Evolutionary conservation across 2,797 vertebrate genomes (phyloP).

Genomic region (Pipistrellus pygmaeus): DNA sequence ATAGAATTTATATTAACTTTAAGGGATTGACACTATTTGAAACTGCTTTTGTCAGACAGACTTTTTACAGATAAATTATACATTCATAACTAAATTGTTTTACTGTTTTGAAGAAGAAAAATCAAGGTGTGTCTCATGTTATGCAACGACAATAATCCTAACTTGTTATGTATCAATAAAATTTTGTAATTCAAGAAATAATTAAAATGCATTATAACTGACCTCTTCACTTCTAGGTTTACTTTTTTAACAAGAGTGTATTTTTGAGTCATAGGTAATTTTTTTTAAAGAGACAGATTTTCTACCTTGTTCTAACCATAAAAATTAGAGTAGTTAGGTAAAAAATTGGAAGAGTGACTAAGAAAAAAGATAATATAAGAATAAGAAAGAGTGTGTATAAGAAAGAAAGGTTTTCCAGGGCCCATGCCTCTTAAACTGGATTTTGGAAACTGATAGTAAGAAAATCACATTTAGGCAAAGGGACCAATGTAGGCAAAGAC

Average conservation of each 20-base stretch:
- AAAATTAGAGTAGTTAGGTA: not conserved
- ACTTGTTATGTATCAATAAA: not conserved
- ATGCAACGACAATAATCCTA: not conserved
- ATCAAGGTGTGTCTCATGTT: not conserved
- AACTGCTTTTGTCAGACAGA: not conserved
- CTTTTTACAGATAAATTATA: not conserved
- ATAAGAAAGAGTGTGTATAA: not conserved
- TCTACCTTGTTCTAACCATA: not conserved
- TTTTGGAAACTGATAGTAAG: not conserved
- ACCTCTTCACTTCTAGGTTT: not conserved
- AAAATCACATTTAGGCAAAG: not conserved
- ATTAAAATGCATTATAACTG: not conserved
- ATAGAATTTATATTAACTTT: slow-evolving; percentile 26
- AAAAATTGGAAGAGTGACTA: not conserved
- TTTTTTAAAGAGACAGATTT: slow-evolving; percentile 15
- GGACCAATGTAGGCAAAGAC: not conserved
- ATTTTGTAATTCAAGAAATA: slow-evolving; percentile 21
- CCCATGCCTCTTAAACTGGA: not conserved
- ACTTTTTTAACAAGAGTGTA: not conserved
- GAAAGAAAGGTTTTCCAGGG: slow-evolving; percentile 7
- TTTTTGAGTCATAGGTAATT: not conserved
- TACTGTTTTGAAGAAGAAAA: not conserved
- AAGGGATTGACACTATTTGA: not conserved
- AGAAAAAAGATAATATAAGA: not conserved
- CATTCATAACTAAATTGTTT: slow-evolving; percentile 6